Conservation (phyloP, 2,888 invertebrate species). For the Pseudanteris insignis region DNA sequence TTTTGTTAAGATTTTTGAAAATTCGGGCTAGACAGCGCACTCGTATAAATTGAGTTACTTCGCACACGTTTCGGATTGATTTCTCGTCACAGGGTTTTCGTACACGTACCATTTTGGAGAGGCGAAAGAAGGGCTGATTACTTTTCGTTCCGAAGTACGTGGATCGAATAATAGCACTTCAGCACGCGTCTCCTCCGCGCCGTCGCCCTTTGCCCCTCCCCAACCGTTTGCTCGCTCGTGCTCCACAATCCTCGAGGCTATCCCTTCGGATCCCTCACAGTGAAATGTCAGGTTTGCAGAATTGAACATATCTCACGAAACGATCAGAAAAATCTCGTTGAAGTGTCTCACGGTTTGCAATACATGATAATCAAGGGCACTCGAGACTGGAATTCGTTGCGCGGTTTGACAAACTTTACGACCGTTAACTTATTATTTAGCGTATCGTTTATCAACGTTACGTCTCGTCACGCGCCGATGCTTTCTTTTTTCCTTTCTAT, state of each 20-base stretch:
- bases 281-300: constrained; percentile 29
- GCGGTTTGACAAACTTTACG: no score
- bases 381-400: no score
- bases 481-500: no score
- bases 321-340: constrained; percentile 31
- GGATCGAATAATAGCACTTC: constrained; percentile 54
- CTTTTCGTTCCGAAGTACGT: constrained; percentile 59
- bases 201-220: no score
- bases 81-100: no score
- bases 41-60: no score
- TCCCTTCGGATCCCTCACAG: constrained; percentile 30
- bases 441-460: no score
- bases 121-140: constrained; percentile 53
- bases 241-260: constrained; percentile 36
- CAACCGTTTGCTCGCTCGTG: constrained; percentile 3
- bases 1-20: no score
- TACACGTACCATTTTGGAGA: constrained; percentile 46
- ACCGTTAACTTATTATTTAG: no score
- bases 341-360: constrained; percentile 21
- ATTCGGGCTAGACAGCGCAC: no score
- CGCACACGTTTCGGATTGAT: no score
- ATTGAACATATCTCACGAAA: constrained; percentile 39
- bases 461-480: no score
- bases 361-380: constrained; percentile 27
- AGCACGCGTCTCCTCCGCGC: constrained; percentile 36